These are phyloP conservation scores for Etheostoma perlongum DNA, from an alignment of 2,797 vertebrate species.

Conservation along the genomic window DNA sequence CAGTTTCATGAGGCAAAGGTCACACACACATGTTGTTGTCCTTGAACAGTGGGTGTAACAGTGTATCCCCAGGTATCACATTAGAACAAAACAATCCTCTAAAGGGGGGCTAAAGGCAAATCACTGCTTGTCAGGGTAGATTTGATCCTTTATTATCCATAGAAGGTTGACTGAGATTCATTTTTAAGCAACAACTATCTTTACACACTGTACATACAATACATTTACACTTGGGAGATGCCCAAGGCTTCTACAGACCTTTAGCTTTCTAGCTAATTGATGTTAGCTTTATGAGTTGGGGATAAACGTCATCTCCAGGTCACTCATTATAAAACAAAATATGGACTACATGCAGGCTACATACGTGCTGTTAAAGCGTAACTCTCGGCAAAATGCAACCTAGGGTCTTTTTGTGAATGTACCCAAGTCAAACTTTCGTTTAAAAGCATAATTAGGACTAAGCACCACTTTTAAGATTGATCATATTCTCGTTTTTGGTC, in stretches of 20 bases:
- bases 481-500: no score
- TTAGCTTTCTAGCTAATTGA: not conserved
- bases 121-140: conserved; percentile 23
- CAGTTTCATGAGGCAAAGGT: conserved; percentile 19
- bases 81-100: conserved; percentile 27
- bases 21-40: conserved; percentile 25
- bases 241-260: not conserved
- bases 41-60: conserved; percentile 28
- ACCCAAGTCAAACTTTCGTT: no score
- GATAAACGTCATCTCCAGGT: not conserved
- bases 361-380: no score
- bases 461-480: no score
- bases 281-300: not conserved
- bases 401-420: no score
- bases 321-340: not conserved
- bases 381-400: no score
- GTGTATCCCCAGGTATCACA: conserved; percentile 17
- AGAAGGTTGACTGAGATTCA: conserved; percentile 5
- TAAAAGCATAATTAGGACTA: no score
- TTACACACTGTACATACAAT: not conserved
- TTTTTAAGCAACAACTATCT: not conserved
- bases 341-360: no score
- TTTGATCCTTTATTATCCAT: conserved; percentile 24
- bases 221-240: no score
- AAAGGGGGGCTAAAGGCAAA: conserved; percentile 24